Evolutionary conservation across 2,888 invertebrate species (phyloP), one percentile per base, ranked within the genome.

Genomic region (Trypoxylon attenuatum): DNA sequence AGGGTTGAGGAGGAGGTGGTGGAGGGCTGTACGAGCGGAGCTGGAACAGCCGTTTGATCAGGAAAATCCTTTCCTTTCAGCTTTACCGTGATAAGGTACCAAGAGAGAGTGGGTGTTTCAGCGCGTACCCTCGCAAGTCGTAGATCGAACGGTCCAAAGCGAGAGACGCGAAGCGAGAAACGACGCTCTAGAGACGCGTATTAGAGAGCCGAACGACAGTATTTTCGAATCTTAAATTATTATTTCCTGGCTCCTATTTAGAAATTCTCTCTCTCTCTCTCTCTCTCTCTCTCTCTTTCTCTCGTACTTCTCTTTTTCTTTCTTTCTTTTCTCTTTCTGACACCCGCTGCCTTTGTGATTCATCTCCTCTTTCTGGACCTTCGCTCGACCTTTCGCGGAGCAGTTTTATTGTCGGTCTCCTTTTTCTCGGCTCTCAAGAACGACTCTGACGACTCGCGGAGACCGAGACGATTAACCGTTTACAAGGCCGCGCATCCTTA

Each of bases 191-290:
- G 16, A 29, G 15, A 25, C 16, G 38, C 29, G 47, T 42, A n/a
- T n/a, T n/a, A 29, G 46, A 45, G 47, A 49, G 38, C 41, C 21
- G 55, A 56, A 56, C 51, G 46, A 75, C 61, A 62, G 67, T 75
- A 72, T 75, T 72, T 13, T 42, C 53, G 29, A 22, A 54, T 41
- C 21, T 45, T 54, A 33, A 47, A 13, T 55, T 42, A 56, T 50
- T 47, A 39, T 62, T 66, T 59, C 29, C 49, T 25, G 21, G 39
- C 53, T 53, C 27, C 39, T 10, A 15, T 54, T 53, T 22, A 46
- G 45, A 39, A 25, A 49, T 43, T 39, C 18, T 54, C 15, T 42
- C 33, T 43, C 33, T 55, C 42, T 47, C 15, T 58, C 5, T 59
- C 19, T 61, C 8, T 43, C 45, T 49, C 19, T 60, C 13, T 33